phyloP scores from a whole-genome alignment of 2,113 vertebrate species.

The Pelecanoides urinatrix region DNA sequence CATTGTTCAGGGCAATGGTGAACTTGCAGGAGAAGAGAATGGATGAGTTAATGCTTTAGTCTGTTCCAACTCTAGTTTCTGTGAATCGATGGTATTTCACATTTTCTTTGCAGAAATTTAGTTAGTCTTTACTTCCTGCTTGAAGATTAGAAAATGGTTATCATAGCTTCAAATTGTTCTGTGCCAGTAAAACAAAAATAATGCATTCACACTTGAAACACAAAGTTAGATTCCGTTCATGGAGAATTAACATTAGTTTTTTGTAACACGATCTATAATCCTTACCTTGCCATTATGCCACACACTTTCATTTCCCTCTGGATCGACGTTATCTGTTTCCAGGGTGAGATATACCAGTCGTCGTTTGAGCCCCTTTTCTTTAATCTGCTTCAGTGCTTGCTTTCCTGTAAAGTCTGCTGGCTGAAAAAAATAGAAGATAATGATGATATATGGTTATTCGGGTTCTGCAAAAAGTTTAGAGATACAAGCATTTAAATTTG shows the following conservation, averaged over 20 bases:
- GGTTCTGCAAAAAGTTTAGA: constrained; percentile 40
- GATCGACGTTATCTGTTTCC: constrained; percentile 88
- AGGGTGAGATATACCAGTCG: constrained; percentile 87
- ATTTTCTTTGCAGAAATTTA: background rate
- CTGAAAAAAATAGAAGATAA: constrained; percentile 72
- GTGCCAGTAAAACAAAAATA: background rate
- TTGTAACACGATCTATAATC: background rate
- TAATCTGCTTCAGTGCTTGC: constrained; percentile 88
- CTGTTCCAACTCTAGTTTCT: background rate
- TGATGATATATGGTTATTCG: constrained; percentile 40
- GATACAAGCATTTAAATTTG: constrained; percentile 41
- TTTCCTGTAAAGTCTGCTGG: constrained; percentile 92
- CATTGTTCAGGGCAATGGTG: background rate
- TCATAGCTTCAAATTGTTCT: background rate
- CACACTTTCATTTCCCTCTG: constrained; percentile 95
- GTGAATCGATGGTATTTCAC: background rate
- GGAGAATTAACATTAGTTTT: background rate
- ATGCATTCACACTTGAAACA: background rate
- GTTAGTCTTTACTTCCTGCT: background rate
- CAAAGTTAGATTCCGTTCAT: background rate
- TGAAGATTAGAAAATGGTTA: background rate
- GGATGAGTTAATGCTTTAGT: background rate
- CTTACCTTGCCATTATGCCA: constrained; percentile 89
- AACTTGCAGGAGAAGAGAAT: background rate
- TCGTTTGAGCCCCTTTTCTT: constrained; percentile 85